Evolutionary conservation across 2,888 invertebrate species (phyloP).

Genomic region (Polyommatus iphigenia): DNA sequence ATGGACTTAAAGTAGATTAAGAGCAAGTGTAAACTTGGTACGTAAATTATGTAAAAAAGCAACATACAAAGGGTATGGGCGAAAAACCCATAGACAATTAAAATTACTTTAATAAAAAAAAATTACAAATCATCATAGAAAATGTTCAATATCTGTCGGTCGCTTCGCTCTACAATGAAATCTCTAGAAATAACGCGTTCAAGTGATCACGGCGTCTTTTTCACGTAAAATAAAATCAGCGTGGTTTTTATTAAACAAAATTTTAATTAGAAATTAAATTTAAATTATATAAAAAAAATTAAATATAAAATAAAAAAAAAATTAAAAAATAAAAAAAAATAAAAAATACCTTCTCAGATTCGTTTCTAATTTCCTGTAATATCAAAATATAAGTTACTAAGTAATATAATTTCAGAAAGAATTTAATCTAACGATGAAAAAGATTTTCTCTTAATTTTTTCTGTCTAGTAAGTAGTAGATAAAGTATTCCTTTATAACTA

Average conservation of each 20-base stretch:
- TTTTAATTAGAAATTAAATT: background rate
- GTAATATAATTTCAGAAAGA: background rate
- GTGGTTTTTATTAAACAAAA: background rate
- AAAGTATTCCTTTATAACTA: no score
- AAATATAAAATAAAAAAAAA: no score
- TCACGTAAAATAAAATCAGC: background rate
- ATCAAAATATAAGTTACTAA: background rate
- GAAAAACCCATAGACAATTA: no score
- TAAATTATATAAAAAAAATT: no score
- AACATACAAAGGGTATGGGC: no score
- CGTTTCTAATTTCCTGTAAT: slow-evolving; percentile 14
- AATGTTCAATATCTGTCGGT: background rate
- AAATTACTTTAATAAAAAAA: no score
- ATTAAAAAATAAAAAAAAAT: no score
- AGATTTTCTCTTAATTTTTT: background rate
- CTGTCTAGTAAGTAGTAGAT: background rate
- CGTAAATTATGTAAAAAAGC: no score
- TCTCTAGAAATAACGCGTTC: background rate
- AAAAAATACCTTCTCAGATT: background rate
- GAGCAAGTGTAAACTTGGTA: no score
- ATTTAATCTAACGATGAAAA: background rate
- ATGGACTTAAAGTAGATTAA: no score
- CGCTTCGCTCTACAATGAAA: background rate
- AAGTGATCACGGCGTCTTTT: background rate
- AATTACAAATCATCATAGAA: no score